Base-by-base conservation (phyloP, 2,113 vertebrate genomes). In the Podilymbus podiceps region DNA sequence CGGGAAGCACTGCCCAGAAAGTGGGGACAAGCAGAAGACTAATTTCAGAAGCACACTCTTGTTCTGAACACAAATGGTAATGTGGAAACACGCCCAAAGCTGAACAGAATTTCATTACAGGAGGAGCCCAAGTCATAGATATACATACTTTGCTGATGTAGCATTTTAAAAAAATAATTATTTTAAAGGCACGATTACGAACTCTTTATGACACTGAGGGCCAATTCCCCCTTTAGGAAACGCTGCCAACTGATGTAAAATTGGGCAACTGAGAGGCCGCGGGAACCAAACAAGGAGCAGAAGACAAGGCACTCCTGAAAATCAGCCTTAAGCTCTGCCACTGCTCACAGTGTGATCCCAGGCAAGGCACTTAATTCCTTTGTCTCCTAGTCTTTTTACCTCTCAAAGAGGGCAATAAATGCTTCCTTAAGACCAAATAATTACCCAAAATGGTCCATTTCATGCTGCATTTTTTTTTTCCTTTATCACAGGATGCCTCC, bases 391-490 rank as follows among this genome's bases (percentile, higher is more conserved):
- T 77, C 52, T 77, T 59, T 91, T 87, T 47, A 59, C 25, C 16
- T 88, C 56, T 84, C n/a, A 74, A 88, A 95, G 67, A 50, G 33
- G 17, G 50, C 80, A 56, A 68, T 64, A 77, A 78, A 77, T 27
- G 7, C 49, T 93, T 88, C 55, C 49, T 76, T 66, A 80, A 76
- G 38, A 83, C 25, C 24, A 93, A 85, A 52, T 58, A 67, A 56
- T 80, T 72, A 44, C 27, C 40, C 47, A 31, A 89, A 89, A 88
- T 77, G 38, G 55, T 62, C 68, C 18, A 56, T 47, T 94, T 67
- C 2, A 4, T 24, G 28, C 19, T 80, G 44, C 9, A 19, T 52
- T 74, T n/a, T 1, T 0, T 42, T 15, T 59, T 28, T 2, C 3
- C 33, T 59, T 67, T 82, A 28, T 12, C 49, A 55, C 6, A 69